Evolutionary conservation across 2,113 vertebrate genomes (phyloP).

Genomic region (Microtus montanus): DNA sequence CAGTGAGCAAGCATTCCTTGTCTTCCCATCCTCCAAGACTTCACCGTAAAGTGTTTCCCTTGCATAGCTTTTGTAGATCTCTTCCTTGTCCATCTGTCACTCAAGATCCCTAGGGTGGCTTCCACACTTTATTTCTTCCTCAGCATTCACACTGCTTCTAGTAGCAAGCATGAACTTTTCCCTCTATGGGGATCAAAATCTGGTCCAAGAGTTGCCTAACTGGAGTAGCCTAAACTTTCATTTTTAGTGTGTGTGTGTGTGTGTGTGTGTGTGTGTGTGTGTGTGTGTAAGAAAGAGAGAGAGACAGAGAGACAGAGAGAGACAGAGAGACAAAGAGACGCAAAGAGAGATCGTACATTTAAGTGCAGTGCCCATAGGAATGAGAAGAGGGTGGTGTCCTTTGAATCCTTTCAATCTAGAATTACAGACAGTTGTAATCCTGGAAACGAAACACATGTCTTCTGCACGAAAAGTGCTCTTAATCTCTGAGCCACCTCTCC

Average conservation of each 20-base stretch:
- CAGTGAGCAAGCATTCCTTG: fast-evolving
- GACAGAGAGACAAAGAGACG: neutral
- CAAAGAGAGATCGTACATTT: neutral
- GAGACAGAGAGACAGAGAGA: neutral
- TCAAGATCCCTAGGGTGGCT: neutral
- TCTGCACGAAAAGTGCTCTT: neutral
- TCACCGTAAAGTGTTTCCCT: neutral
- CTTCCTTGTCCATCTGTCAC: neutral
- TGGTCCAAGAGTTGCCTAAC: neutral
- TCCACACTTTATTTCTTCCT: neutral
- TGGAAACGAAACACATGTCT: too few species aligned
- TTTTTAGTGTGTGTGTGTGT: neutral
- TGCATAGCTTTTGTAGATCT: neutral
- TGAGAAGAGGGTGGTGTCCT: neutral
- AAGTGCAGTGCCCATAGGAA: too few species aligned
- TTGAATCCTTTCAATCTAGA: too few species aligned
- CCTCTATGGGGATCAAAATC: neutral
- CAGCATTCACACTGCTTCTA: neutral
- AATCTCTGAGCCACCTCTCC: neutral
- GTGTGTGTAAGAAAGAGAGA: neutral
- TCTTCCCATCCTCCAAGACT: neutral
- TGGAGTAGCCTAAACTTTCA: neutral
- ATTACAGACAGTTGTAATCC: neutral
- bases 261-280: neutral
- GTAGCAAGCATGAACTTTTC: neutral